phyloP scores from a whole-genome alignment of 1,140 invertebrate species.

The Paraescarpia echinospica region DNA sequence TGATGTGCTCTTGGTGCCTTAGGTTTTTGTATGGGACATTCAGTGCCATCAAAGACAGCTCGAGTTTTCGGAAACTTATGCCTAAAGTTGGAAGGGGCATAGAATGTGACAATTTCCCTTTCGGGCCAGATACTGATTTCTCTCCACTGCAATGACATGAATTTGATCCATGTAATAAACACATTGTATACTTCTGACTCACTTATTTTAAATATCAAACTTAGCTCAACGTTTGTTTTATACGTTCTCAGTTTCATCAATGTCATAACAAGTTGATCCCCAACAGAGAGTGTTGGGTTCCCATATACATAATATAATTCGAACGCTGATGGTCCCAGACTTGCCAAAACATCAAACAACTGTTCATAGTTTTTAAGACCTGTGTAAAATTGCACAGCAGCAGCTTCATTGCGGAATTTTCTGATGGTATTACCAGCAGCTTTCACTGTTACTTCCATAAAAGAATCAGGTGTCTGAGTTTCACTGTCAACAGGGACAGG shows the following conservation, averaged over 20 bases:
- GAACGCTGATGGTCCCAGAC: neutral
- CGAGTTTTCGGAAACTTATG: conserved; percentile 31
- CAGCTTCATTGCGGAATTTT: no score
- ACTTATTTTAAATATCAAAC: conserved; percentile 20
- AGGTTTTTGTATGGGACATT: conserved; percentile 30
- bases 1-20: neutral
- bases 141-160: conserved; percentile 15
- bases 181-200: conserved; percentile 15
- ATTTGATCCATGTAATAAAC: conserved; percentile 21
- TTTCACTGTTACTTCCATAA: no score
- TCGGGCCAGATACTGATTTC: neutral
- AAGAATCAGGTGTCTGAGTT: no score
- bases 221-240: conserved; percentile 39
- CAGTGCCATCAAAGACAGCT: conserved; percentile 37
- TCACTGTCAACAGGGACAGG: no score
- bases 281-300: neutral
- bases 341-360: neutral
- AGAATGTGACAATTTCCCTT: neutral
- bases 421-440: no score
- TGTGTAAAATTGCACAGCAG: neutral
- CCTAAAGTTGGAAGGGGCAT: neutral
- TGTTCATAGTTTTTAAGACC: neutral
- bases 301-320: neutral
- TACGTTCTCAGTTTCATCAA: conserved; percentile 23
- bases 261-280: neutral